Percentiles rank a stretch among this genome's conserved stretches.
Conservation (phyloP, 2,113 vertebrate genomes). For the Atlantisia rogersi region DNA sequence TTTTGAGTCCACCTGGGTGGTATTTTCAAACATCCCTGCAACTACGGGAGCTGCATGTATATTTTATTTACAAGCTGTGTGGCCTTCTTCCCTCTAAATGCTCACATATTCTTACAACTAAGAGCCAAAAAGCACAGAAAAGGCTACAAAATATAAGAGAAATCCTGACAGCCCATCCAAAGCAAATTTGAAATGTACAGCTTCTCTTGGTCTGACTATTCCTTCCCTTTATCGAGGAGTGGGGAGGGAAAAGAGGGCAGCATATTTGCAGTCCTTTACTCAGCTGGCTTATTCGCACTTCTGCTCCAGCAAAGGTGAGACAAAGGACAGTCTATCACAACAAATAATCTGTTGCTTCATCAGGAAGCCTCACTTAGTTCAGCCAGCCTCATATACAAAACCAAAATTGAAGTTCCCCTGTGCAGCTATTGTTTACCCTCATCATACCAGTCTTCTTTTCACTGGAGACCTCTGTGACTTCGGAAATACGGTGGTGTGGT, state of each 20-base stretch:
- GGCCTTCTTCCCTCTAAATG: not conserved
- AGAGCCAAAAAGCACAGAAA: not conserved
- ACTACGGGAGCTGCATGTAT: not conserved
- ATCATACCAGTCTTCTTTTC: not conserved
- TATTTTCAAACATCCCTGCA: not conserved
- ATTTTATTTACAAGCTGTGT: conserved; percentile 9
- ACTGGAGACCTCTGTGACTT: not conserved
- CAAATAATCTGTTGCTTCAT: not conserved
- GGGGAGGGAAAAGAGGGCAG: not conserved
- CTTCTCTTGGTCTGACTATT: not conserved
- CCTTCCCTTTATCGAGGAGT: not conserved
- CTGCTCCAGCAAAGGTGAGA: not conserved
- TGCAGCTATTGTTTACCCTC: not conserved
- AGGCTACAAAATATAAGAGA: not conserved
- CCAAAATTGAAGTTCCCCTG: not conserved
- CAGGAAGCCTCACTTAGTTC: not conserved
- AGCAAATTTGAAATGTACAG: not conserved
- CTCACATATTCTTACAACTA: not conserved
- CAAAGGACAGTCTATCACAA: not conserved
- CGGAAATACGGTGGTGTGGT: not conserved
- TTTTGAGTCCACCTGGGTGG: not conserved
- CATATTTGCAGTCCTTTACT: not conserved
- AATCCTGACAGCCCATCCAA: not conserved
- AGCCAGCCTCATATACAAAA: not conserved
- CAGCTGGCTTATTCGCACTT: not conserved